These are phyloP conservation scores for Corythoichthys intestinalis DNA, from an alignment of 2,113 vertebrate species.

Conservation along the genomic window DNA sequence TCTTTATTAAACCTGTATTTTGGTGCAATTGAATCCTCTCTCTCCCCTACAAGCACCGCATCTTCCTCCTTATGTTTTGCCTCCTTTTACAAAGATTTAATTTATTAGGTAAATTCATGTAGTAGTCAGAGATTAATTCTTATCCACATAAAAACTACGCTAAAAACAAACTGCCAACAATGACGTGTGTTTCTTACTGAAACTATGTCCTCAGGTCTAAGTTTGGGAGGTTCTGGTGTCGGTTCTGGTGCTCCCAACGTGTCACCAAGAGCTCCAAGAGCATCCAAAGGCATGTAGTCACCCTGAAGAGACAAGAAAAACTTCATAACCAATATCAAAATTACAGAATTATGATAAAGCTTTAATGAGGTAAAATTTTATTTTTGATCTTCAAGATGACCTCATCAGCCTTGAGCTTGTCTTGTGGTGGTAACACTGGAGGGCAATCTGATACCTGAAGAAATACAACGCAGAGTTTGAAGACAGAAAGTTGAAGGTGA, in stretches of 20 bases:
- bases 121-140: neutral
- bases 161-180: neutral
- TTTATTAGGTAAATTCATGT: too few species aligned
- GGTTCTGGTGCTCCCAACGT: slow-evolving; percentile 43
- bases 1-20: slow-evolving; percentile 57
- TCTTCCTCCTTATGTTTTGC: slow-evolving; percentile 46
- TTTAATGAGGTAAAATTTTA: neutral
- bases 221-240: slow-evolving; percentile 49
- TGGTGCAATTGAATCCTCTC: slow-evolving; percentile 58
- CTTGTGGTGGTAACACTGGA: slow-evolving; percentile 53
- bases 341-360: neutral
- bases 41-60: slow-evolving; percentile 67
- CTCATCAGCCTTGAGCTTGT: slow-evolving; percentile 23
- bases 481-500: slow-evolving; percentile 35
- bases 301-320: slow-evolving; percentile 32
- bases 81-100: slow-evolving; percentile 43
- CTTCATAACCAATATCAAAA: neutral
- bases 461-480: slow-evolving; percentile 2
- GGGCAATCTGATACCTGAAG: slow-evolving; percentile 22
- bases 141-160: neutral
- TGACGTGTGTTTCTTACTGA: slow-evolving; percentile 30
- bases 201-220: slow-evolving; percentile 60
- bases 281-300: slow-evolving; percentile 45
- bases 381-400: slow-evolving; percentile 10
- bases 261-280: slow-evolving; percentile 55